phyloP scores from a whole-genome alignment of 2,888 invertebrate species.

The Tigriopus californicus region DNA sequence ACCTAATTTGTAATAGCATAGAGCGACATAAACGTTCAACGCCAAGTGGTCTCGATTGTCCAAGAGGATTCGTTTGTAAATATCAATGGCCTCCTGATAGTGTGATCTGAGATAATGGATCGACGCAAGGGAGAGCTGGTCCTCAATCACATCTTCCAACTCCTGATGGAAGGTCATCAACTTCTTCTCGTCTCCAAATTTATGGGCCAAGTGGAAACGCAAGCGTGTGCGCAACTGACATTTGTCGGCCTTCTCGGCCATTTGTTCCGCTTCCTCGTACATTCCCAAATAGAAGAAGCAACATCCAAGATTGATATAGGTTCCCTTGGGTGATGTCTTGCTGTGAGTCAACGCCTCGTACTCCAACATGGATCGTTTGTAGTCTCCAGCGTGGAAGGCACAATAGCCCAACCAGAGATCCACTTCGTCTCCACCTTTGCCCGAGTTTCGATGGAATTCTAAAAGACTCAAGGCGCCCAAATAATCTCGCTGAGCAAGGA shows the following conservation, averaged over 20 bases:
- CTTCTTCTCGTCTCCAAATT: constrained; percentile 66
- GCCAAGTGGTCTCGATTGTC: constrained; percentile 82
- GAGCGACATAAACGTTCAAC: constrained; percentile 84
- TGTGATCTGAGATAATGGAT: constrained; percentile 89
- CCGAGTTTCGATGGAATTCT: constrained; percentile 41
- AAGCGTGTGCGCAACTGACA: constrained; percentile 48
- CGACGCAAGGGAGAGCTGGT: constrained; percentile 84
- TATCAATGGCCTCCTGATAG: constrained; percentile 79
- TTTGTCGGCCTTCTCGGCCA: constrained; percentile 40
- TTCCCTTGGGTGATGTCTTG: constrained; percentile 34
- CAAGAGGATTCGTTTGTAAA: constrained; percentile 62
- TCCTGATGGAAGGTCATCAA: constrained; percentile 65
- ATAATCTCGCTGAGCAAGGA: constrained; percentile 71
- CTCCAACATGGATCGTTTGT: constrained; percentile 54
- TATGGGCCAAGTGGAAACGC: constrained; percentile 80
- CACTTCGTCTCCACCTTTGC: constrained; percentile 33
- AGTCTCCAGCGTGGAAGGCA: constrained; percentile 86
- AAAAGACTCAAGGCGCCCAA: constrained; percentile 79
- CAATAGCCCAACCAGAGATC: constrained; percentile 87
- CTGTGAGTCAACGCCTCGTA: constrained; percentile 32
- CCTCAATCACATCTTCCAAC: constrained; percentile 70
- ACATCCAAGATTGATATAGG: constrained; percentile 58
- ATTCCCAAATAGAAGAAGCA: constrained; percentile 86
- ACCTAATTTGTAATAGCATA: constrained; percentile 83
- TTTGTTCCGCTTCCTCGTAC: constrained; percentile 40